Evolutionary conservation across 2,888 invertebrate species (phyloP), one percentile per base, ranked within the genome.

Genomic region (Netelia melanura): DNA sequence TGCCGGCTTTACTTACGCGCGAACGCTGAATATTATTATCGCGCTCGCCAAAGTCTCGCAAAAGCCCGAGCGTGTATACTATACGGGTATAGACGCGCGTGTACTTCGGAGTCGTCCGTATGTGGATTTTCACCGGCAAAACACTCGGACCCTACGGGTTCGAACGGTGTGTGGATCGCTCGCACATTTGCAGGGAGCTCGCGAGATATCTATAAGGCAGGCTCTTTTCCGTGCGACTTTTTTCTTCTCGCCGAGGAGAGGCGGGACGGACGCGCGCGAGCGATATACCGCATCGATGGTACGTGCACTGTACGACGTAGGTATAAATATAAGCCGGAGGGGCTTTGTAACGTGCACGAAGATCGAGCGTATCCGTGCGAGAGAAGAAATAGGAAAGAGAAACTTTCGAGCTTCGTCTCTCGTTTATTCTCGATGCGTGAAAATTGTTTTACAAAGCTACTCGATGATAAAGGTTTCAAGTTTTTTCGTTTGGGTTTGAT

Each of bases 21-120:
- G 83, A 84, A 86, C 74, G 78, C 72, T 80, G 84, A 86, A 87
- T 87, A 86, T 88, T 86, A 88, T 87, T 88, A 88, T 86, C 86
- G 85, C 76, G 70, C 81, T 78, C 44, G 76, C 44, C 61, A 17
- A 62, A 65, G 43, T 58, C 64, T 52, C 52, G 64, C 48, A 43
- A 64, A 75, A 79, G 58, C 62, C 44, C 17, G 10, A 17, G 38
- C 6, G 0, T 14, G 23, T 21, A 48, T 62, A 62, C 21, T 25
- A 62, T 23, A 21, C 11, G 23, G 9, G 30, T 30, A 5, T 30
- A 30, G 3, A 30, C 30, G 30, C 30, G 30, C 30, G 30, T 30
- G 30, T 5, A 5, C 30, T 30, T 5, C 30, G 30, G 30, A 30
- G 30, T 30, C 30, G 30, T 30, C 30, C 30, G 30, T 30, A 5